phyloP scores from a whole-genome alignment of 2,797 vertebrate genomes.

The Gymnoscopelus microlampas region DNA sequence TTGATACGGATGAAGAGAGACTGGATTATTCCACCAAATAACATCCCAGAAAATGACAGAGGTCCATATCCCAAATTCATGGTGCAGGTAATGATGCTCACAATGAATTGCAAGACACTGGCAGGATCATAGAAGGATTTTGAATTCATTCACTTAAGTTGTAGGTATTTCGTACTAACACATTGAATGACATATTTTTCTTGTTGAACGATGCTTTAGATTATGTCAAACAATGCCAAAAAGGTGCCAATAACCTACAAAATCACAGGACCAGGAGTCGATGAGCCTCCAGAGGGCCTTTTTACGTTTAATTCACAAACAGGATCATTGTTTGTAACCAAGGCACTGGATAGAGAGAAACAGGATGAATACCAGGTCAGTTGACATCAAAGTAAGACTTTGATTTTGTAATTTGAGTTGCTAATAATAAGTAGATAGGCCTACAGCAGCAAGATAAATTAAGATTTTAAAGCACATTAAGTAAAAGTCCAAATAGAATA shows the following conservation, averaged over 20 bases:
- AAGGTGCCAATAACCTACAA: conserved; percentile 82
- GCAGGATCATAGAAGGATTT: background rate
- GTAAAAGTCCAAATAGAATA: too few species aligned
- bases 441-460: too few species aligned
- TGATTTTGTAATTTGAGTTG: too few species aligned
- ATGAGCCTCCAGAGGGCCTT: conserved; percentile 82
- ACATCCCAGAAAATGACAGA: conserved; percentile 62
- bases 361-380: conserved; percentile 81
- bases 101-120: background rate
- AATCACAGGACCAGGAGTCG: conserved; percentile 86
- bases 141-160: background rate
- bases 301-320: conserved; percentile 82
- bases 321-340: conserved; percentile 79
- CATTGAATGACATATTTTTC: background rate
- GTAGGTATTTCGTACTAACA: background rate
- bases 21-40: conserved; percentile 66
- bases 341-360: conserved; percentile 85
- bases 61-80: conserved; percentile 63
- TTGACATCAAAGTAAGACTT: background rate
- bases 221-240: conserved; percentile 82
- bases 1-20: conserved; percentile 63
- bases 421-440: too few species aligned
- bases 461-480: too few species aligned
- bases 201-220: conserved; percentile 65
- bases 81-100: conserved; percentile 56